phyloP scores from a whole-genome alignment of 2,888 invertebrate genomes.

The Molanna angustata region DNA sequence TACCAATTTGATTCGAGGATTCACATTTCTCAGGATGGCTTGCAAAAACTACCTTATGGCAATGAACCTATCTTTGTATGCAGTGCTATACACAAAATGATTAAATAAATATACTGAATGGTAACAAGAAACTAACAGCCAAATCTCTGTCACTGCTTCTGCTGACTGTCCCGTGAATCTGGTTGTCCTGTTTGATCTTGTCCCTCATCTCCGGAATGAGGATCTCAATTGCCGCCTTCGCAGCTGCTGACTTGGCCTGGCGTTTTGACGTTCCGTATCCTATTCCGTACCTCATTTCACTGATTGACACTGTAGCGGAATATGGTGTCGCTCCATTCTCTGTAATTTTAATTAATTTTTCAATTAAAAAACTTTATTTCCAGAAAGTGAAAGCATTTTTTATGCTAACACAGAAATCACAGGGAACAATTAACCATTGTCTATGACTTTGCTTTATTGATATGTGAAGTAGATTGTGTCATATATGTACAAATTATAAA shows the following conservation, averaged over 20 bases:
- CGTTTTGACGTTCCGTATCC: constrained; percentile 96
- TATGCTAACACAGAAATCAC: no score
- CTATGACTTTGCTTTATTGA: no score
- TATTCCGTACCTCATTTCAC: constrained; percentile 89
- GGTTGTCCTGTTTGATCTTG: constrained; percentile 66
- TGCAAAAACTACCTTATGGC: no score
- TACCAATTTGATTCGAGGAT: no score
- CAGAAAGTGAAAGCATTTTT: no score
- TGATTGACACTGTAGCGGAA: constrained; percentile 89
- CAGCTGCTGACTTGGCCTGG: constrained; percentile 93
- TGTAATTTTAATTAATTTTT: constrained; percentile 37
- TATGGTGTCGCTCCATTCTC: constrained; percentile 93
- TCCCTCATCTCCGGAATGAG: constrained; percentile 90
- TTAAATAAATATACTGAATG: neutral
- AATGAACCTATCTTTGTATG: no score
- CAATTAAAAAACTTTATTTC: no score
- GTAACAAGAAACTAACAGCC: constrained; percentile 36
- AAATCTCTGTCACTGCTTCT: constrained; percentile 40
- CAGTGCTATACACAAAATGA: no score
- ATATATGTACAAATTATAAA: no score
- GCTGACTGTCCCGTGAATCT: constrained; percentile 43
- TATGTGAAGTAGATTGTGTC: no score
- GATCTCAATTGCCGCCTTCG: constrained; percentile 83
- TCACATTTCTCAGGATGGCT: no score
- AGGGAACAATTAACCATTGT: no score